Conservation (phyloP, 2,888 invertebrate species). For the Pseudococcus viburni region DNA sequence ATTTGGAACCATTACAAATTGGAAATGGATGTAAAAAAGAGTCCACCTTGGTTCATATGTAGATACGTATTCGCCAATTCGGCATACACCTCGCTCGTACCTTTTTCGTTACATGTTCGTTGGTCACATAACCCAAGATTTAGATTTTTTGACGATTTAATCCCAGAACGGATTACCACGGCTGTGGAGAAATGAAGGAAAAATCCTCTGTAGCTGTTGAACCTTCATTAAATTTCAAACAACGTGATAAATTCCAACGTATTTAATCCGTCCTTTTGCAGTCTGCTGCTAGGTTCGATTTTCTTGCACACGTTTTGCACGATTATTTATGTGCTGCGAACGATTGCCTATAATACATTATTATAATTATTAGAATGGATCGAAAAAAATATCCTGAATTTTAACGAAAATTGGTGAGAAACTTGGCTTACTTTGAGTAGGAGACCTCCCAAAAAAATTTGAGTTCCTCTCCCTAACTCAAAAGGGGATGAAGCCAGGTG, state of each 20-base stretch:
- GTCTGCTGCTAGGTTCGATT: not conserved
- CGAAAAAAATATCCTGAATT: too few species aligned
- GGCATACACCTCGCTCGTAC: not conserved
- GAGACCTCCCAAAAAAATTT: too few species aligned
- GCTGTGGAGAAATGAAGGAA: constrained; percentile 1
- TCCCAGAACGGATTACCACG: not conserved
- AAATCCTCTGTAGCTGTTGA: not conserved
- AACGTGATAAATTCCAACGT: constrained; percentile 23
- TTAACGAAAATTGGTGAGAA: too few species aligned
- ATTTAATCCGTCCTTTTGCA: constrained; percentile 22
- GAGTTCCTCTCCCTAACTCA: too few species aligned
- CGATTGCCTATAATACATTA: too few species aligned
- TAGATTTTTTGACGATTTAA: constrained; percentile 31
- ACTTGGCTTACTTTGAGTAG: too few species aligned
- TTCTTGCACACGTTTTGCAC: not conserved
- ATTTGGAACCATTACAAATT: not conserved
- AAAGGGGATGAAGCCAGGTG: too few species aligned
- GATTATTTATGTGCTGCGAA: not conserved
- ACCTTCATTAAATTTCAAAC: constrained; percentile 19
- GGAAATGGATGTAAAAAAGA: not conserved
- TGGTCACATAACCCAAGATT: not conserved
- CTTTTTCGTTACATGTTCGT: not conserved
- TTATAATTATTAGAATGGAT: too few species aligned
- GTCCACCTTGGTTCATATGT: not conserved
- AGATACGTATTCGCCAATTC: not conserved